phyloP scores from a whole-genome alignment of 1,140 invertebrate species.

The Limonius californicus region DNA sequence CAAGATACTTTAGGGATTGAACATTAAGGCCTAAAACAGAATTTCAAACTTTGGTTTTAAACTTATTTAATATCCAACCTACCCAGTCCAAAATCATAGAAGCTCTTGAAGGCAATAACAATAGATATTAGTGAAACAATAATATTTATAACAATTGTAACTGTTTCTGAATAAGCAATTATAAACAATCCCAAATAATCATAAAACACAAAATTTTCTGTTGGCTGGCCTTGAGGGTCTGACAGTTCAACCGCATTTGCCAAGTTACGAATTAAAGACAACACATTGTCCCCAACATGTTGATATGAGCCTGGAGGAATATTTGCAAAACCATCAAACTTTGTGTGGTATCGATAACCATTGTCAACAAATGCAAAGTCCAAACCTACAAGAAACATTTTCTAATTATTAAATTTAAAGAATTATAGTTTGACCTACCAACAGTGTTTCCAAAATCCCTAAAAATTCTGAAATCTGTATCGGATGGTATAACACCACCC shows the following conservation, averaged over 20 bases:
- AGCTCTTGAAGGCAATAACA: slow-evolving; percentile 36
- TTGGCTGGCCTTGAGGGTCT: slow-evolving; percentile 37
- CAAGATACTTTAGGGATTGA: slow-evolving; percentile 26
- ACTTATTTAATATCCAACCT: slow-evolving; percentile 9
- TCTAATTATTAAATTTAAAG: no score
- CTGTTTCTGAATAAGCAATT: slow-evolving; percentile 51
- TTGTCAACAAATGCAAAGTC: slow-evolving; percentile 74
- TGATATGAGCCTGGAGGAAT: slow-evolving; percentile 65
- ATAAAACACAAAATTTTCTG: slow-evolving; percentile 55
- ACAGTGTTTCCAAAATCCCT: no score
- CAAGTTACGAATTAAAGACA: slow-evolving; percentile 53
- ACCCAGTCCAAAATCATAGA: slow-evolving; percentile 37
- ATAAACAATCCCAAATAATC: slow-evolving; percentile 57
- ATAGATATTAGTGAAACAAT: slow-evolving; percentile 39
- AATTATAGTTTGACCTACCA: no score
- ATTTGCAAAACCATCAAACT: slow-evolving; percentile 60
- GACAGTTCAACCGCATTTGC: slow-evolving; percentile 48
- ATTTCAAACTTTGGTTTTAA: not conserved
- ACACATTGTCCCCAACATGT: slow-evolving; percentile 60
- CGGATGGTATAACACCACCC: no score
- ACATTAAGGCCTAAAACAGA: slow-evolving; percentile 26
- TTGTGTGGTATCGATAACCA: slow-evolving; percentile 77
- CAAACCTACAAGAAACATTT: slow-evolving; percentile 52
- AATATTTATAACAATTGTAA: slow-evolving; percentile 52
- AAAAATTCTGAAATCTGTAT: no score